Conservation (phyloP, 2,113 vertebrate species). For the Notarius lentiginosus region DNA sequence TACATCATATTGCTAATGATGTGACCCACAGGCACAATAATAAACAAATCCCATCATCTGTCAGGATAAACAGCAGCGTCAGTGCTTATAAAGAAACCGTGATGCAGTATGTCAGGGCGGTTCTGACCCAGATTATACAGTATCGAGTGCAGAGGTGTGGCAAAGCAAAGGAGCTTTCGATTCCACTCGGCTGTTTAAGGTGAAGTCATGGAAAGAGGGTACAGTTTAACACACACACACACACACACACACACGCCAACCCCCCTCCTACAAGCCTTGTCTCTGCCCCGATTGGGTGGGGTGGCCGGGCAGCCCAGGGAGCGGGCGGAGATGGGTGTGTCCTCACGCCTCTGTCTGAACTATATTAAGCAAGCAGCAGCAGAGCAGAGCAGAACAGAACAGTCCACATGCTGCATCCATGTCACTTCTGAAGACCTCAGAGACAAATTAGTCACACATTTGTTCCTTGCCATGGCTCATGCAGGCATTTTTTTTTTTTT, state of each 20-base stretch:
- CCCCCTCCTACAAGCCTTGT: not conserved
- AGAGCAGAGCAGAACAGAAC: not conserved
- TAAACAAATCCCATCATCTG: not conserved
- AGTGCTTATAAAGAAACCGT: constrained; percentile 6
- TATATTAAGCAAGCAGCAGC: constrained; percentile 49
- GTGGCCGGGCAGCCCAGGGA: constrained; percentile 14
- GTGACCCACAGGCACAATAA: not conserved
- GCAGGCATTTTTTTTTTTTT: not conserved
- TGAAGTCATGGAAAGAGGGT: constrained; percentile 64
- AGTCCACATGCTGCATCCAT: constrained; percentile 30
- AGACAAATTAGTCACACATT: constrained; percentile 51
- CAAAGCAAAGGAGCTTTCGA: not conserved
- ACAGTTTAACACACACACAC: constrained; percentile 42
- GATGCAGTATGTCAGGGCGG: constrained; percentile 9
- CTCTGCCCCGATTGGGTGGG: constrained; percentile 33
- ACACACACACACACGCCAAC: not conserved
- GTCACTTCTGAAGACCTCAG: constrained; percentile 20
- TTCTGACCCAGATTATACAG: constrained; percentile 37
- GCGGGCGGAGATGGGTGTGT: constrained; percentile 51
- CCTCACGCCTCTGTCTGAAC: constrained; percentile 35
- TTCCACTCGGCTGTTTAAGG: constrained; percentile 36
- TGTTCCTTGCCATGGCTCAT: constrained; percentile 37
- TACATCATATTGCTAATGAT: not conserved
- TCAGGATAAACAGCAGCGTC: constrained; percentile 10
- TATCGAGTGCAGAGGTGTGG: not conserved